phyloP scores from a whole-genome alignment of 1,140 invertebrate species.

The Notospermus geniculatus region DNA sequence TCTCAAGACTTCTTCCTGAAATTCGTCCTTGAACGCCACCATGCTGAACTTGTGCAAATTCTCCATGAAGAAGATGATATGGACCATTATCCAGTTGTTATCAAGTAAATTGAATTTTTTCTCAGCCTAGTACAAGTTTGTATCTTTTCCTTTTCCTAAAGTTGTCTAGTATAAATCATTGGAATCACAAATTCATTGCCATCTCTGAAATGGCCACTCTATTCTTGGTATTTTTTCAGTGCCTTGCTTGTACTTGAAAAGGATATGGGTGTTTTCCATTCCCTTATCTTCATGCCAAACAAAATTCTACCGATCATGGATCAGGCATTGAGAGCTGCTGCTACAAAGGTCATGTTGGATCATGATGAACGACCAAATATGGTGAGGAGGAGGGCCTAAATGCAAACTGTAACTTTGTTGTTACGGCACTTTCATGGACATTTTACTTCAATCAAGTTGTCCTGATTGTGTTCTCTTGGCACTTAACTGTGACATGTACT shows the following conservation, averaged over 20 bases:
- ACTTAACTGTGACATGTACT: neutral
- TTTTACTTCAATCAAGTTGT: neutral
- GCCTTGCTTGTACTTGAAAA: slow-evolving; percentile 66
- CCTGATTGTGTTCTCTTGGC: neutral
- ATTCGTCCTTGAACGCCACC: slow-evolving; percentile 39
- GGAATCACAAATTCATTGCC: neutral
- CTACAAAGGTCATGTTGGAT: slow-evolving; percentile 60
- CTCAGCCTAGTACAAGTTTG: neutral
- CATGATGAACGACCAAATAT: slow-evolving; percentile 39
- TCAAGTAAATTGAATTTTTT: slow-evolving; percentile 1
- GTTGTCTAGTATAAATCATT: neutral
- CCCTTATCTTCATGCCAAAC: slow-evolving; percentile 61
- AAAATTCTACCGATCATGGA: slow-evolving; percentile 65
- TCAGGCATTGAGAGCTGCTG: slow-evolving; percentile 62
- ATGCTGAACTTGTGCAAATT: slow-evolving; percentile 36
- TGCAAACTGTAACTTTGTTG: neutral
- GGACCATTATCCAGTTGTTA: slow-evolving; percentile 38
- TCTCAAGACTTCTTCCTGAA: slow-evolving; percentile 16
- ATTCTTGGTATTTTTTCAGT: slow-evolving; percentile 55
- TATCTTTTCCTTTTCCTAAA: neutral
- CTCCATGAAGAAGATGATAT: slow-evolving; percentile 40
- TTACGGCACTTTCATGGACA: neutral
- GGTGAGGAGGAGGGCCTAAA: slow-evolving; percentile 10
- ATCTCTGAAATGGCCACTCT: neutral
- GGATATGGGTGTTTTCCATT: slow-evolving; percentile 60